Conservation (phyloP, 2,797 vertebrate species). For the Sternotherus odoratus region DNA sequence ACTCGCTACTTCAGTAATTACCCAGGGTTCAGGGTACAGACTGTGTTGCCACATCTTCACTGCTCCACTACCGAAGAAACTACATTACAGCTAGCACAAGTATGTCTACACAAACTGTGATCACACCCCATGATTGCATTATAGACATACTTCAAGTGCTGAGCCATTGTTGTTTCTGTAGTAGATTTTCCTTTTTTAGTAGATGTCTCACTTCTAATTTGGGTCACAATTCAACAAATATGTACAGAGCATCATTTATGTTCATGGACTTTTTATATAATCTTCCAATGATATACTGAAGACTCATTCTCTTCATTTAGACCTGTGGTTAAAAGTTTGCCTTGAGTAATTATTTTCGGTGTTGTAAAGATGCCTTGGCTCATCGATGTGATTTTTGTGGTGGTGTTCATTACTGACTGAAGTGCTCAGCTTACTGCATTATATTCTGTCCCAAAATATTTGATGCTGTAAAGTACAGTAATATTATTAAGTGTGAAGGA, state of each 20-base stretch:
- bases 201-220: not conserved
- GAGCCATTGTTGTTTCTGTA: not conserved
- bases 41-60: no score
- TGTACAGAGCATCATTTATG: not conserved
- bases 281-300: not conserved
- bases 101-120: no score
- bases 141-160: not conserved
- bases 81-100: no score
- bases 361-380: not conserved
- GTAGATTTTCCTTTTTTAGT: not conserved
- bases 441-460: slow-evolving; percentile 34
- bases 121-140: no score
- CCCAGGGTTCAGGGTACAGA: no score
- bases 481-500: slow-evolving; percentile 36
- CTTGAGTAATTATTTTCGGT: slow-evolving; percentile 39
- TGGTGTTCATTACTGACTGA: slow-evolving; percentile 10
- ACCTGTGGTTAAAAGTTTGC: not conserved
- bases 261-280: not conserved
- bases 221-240: not conserved
- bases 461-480: slow-evolving; percentile 46
- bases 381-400: not conserved
- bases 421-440: slow-evolving; percentile 13
- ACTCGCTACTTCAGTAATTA: no score
- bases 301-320: slow-evolving; percentile 33
- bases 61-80: no score